Evolutionary conservation across 2,888 invertebrate species (phyloP).

Genomic region (Hyles lineata): DNA sequence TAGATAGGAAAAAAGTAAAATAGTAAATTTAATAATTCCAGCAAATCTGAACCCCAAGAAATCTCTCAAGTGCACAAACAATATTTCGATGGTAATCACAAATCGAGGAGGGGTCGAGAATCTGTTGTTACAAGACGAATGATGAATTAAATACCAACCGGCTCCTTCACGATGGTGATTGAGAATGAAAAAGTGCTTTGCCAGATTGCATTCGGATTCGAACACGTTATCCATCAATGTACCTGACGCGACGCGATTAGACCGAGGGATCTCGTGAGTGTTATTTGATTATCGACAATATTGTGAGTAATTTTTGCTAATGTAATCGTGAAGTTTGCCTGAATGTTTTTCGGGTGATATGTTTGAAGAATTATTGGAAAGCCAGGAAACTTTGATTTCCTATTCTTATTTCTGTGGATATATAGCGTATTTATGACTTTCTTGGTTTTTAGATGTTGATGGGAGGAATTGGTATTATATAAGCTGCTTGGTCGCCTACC

Average conservation of each 20-base stretch:
- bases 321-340: neutral
- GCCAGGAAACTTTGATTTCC: too few species aligned
- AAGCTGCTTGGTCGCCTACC: too few species aligned
- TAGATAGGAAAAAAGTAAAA: neutral
- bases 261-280: constrained; percentile 32
- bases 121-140: constrained; percentile 77
- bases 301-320: neutral
- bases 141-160: constrained; percentile 72
- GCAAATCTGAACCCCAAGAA: neutral
- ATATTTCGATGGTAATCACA: constrained; percentile 4
- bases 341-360: too few species aligned
- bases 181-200: constrained; percentile 78
- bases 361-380: too few species aligned
- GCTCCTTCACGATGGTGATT: constrained; percentile 63
- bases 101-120: constrained; percentile 42
- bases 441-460: too few species aligned
- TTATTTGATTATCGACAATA: constrained; percentile 36
- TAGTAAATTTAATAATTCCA: neutral
- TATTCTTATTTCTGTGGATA: too few species aligned
- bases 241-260: constrained; percentile 47
- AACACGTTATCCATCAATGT: constrained; percentile 56
- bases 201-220: constrained; percentile 66
- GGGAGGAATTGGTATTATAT: too few species aligned
- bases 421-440: too few species aligned
- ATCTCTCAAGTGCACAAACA: neutral